phyloP scores from a whole-genome alignment of 2,113 vertebrate species.

The Dicrurus megarhynchus region DNA sequence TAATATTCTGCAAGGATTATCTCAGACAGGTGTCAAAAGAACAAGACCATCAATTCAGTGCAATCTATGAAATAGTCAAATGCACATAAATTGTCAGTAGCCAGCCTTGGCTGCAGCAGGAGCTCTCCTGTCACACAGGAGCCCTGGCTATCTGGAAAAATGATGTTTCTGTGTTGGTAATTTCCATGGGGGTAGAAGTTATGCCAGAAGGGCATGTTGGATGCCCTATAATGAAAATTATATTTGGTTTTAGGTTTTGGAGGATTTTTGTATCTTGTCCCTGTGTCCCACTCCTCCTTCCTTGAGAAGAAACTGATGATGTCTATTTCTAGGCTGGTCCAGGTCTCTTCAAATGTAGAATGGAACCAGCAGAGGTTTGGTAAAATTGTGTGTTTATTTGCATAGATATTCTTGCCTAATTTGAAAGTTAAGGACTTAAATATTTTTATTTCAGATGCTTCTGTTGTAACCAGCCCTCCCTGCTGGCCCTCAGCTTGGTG shows the following conservation, averaged over 20 bases:
- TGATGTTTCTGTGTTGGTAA: neutral
- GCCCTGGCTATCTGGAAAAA: neutral
- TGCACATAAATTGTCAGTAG: neutral
- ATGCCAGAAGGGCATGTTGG: neutral
- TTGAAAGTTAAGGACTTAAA: neutral
- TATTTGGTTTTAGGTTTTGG: neutral
- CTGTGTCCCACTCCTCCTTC: neutral
- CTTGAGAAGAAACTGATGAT: neutral
- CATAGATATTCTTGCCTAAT: neutral
- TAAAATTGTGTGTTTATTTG: neutral
- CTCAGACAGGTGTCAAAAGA: conserved; percentile 1
- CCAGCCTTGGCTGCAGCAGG: neutral
- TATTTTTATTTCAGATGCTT: neutral
- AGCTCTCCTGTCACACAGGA: neutral
- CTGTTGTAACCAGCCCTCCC: neutral
- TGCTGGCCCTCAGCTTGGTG: neutral
- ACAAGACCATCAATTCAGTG: neutral
- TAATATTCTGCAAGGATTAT: conserved; percentile 12
- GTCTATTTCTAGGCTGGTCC: neutral
- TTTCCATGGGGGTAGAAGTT: neutral
- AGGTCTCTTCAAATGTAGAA: neutral
- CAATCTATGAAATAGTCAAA: neutral
- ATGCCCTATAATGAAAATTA: neutral
- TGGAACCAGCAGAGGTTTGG: neutral
- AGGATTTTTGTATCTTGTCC: neutral